Conservation (phyloP, 92 coral and sea anemone genomes). For the Scolanthus callimorphus region DNA sequence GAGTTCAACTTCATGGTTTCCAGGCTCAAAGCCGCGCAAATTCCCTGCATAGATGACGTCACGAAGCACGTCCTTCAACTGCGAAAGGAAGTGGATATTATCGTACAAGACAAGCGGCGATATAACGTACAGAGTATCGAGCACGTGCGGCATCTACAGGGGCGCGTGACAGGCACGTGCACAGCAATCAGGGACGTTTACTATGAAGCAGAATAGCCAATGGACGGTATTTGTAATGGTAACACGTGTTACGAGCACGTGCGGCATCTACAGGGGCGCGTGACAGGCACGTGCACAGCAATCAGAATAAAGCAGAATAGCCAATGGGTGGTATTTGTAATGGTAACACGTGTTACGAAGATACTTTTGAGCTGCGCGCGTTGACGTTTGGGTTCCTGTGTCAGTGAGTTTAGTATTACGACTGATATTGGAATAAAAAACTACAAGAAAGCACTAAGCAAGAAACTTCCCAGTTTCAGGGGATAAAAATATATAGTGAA, state of each 20-base stretch:
- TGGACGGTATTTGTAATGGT: no score
- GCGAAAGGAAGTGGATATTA: slow-evolving; percentile 42
- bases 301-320: slow-evolving; percentile 16
- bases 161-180: slow-evolving; percentile 76
- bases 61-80: slow-evolving; percentile 38
- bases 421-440: no score
- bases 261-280: neutral
- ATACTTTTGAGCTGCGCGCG: no score
- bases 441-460: no score
- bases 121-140: slow-evolving; percentile 83
- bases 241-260: no score
- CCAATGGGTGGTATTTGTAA: no score
- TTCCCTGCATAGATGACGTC: slow-evolving; percentile 47
- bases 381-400: no score
- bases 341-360: no score
- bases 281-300: neutral
- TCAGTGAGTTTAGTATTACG: no score
- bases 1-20: slow-evolving; percentile 32
- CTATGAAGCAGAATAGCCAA: slow-evolving; percentile 25
- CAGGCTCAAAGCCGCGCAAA: slow-evolving; percentile 39
- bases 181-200: slow-evolving; percentile 63
- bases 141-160: slow-evolving; percentile 67
- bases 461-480: no score
- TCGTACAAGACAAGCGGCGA: slow-evolving; percentile 74
- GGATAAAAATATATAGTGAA: no score